Evolutionary conservation across 35 echinoderm and acorn worm species (phyloP).

Genomic region (Antedon bifida): DNA sequence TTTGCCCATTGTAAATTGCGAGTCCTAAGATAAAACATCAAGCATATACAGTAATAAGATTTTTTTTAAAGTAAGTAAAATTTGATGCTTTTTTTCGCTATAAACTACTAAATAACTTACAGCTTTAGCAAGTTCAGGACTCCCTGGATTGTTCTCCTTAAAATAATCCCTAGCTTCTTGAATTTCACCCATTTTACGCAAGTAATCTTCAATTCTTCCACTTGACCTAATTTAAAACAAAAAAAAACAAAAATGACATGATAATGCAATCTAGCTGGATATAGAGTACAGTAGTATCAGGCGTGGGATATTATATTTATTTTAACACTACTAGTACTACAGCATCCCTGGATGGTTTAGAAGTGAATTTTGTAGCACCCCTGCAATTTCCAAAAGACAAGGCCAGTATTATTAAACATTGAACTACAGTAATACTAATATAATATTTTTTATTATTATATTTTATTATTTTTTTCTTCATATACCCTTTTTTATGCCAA

Average conservation of each 20-base stretch:
- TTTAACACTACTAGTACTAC: no score
- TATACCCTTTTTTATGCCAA: no score
- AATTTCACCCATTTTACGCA: constrained; percentile 56
- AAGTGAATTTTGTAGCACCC: no score
- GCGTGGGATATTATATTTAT: no score
- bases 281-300: no score
- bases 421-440: no score
- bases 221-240: constrained; percentile 20
- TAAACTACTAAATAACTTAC: constrained; percentile 40
- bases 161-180: constrained; percentile 74
- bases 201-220: constrained; percentile 64
- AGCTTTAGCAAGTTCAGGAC: constrained; percentile 83
- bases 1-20: constrained; percentile 59
- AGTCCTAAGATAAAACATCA: constrained; percentile 25
- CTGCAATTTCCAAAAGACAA: no score
- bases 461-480: no score
- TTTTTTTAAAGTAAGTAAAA: background rate
- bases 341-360: no score
- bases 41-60: background rate
- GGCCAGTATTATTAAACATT: no score
- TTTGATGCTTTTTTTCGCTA: background rate
- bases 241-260: constrained; percentile 7
- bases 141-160: constrained; percentile 71
- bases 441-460: no score
- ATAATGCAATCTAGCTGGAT: no score